These are phyloP conservation scores for Progne subis DNA, from an alignment of 2,113 vertebrate genomes.

Conservation along the genomic window DNA sequence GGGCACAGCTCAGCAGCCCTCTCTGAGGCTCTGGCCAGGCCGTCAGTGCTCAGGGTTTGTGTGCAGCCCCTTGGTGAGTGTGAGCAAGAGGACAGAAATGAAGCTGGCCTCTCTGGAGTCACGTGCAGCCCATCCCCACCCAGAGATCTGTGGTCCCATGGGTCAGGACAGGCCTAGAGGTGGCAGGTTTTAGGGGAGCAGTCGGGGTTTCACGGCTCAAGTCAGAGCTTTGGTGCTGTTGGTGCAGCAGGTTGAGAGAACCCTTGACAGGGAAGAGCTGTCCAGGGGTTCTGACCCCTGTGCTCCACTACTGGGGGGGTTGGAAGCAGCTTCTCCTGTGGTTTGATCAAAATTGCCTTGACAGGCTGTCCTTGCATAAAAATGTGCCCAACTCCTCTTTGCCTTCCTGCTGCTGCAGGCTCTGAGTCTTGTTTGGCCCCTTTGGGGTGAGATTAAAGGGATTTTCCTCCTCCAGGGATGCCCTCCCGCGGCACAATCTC, in stretches of 20 bases:
- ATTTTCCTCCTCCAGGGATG: background rate
- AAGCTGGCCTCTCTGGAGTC: background rate
- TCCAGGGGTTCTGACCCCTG: background rate
- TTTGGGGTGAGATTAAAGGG: background rate
- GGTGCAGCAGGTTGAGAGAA: background rate
- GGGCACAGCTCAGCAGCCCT: background rate
- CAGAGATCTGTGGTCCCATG: background rate
- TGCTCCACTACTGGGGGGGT: accelerated
- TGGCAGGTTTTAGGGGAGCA: background rate
- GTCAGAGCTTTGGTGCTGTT: background rate
- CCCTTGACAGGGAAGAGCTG: accelerated
- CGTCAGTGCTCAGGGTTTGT: background rate
- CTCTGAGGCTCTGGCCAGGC: background rate
- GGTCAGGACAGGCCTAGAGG: background rate
- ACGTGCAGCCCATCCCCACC: accelerated
- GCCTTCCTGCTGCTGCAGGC: background rate
- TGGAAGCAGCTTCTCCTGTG: background rate
- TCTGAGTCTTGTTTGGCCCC: background rate
- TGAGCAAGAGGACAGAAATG: background rate
- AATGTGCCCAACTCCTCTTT: background rate
- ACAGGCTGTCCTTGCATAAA: background rate
- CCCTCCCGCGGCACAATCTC: background rate
- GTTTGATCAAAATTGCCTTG: background rate
- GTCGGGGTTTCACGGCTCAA: background rate
- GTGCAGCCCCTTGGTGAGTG: background rate